These are phyloP conservation scores for Hyppa rectilinea DNA, from an alignment of 2,888 invertebrate genomes.

Conservation along the genomic window DNA sequence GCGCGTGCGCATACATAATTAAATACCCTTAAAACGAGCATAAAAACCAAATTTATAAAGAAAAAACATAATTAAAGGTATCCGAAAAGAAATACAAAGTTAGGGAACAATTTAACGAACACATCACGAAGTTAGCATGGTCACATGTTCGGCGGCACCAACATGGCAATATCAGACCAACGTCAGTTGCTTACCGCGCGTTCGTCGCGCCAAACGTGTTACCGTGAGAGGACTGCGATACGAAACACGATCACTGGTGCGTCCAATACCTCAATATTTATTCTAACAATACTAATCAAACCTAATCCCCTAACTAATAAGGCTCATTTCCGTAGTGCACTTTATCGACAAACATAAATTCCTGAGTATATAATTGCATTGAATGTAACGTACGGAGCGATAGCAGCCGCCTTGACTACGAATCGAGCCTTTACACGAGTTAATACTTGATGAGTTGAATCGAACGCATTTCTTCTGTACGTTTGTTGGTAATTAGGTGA, in stretches of 20 bases:
- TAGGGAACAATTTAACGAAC: constrained; percentile 76
- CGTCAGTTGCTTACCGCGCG: constrained; percentile 84
- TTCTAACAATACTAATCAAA: constrained; percentile 59
- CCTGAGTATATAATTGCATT: constrained; percentile 63
- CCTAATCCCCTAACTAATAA: constrained; percentile 54
- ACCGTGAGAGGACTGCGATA: constrained; percentile 63
- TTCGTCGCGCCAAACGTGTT: constrained; percentile 81
- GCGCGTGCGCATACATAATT: constrained; percentile 53
- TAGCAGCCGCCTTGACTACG: constrained; percentile 60
- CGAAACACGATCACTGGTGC: constrained; percentile 80
- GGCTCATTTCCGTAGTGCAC: constrained; percentile 59
- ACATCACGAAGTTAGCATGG: constrained; percentile 81
- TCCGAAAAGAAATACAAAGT: constrained; percentile 42
- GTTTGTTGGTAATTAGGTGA: constrained; percentile 58
- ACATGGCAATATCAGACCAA: constrained; percentile 75
- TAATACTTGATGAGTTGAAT: constrained; percentile 70
- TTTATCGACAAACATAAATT: constrained; percentile 53
- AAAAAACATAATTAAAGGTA: constrained; percentile 22
- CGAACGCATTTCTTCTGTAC: constrained; percentile 68
- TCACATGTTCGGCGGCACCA: constrained; percentile 87
- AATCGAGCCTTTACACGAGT: constrained; percentile 65
- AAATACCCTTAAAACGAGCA: neutral
- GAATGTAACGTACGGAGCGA: constrained; percentile 57
- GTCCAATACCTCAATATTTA: constrained; percentile 71
- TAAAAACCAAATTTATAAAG: constrained; percentile 1